Conservation (phyloP, 1,140 invertebrate species). For the Drosophila orena region DNA sequence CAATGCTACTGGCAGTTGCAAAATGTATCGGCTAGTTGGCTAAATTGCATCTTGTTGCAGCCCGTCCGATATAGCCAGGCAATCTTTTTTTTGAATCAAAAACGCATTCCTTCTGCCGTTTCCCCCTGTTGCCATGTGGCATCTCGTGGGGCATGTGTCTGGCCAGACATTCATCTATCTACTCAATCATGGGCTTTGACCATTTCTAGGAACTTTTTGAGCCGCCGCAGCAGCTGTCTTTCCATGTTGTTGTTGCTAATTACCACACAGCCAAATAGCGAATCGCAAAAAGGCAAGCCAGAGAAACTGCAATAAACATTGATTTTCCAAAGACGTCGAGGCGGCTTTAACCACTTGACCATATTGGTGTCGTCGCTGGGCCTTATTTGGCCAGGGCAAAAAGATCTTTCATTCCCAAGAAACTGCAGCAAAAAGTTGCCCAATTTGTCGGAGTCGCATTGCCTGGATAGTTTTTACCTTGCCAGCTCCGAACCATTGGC, state of each 20-base stretch:
- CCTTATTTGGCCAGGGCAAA: conserved; percentile 31
- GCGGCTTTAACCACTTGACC: conserved; percentile 31
- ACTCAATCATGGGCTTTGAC: conserved; percentile 24
- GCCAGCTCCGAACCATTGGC: conserved; percentile 4
- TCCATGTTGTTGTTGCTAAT: conserved; percentile 33
- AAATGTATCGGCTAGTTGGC: conserved; percentile 25
- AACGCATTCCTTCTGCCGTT: conserved; percentile 32
- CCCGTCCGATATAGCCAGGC: conserved; percentile 1
- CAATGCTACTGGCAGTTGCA: conserved; percentile 31
- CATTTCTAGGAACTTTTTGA: conserved; percentile 44
- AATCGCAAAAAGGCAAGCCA: conserved; percentile 33
- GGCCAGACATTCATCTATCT: conserved; percentile 7
- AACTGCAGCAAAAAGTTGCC: conserved; percentile 11
- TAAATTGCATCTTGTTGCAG: conserved; percentile 17
- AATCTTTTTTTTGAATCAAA: conserved; percentile 36
- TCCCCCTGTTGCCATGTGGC: conserved; percentile 5
- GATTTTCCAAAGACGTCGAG: conserved; percentile 47
- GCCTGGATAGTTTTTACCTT: conserved; percentile 7
- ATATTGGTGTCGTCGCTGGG: conserved; percentile 22
- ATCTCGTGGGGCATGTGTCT: conserved; percentile 13
- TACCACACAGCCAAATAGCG: conserved; percentile 36
- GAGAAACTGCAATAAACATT: conserved; percentile 37
- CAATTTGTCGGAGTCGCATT: conserved; percentile 32
- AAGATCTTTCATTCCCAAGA: conserved; percentile 44
- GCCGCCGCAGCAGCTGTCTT: conserved; percentile 19